Percentiles rank a stretch among this genome's conserved stretches.
Evolutionary conservation across 2,888 invertebrate species (phyloP).

Genomic region (Noctua pronuba): DNA sequence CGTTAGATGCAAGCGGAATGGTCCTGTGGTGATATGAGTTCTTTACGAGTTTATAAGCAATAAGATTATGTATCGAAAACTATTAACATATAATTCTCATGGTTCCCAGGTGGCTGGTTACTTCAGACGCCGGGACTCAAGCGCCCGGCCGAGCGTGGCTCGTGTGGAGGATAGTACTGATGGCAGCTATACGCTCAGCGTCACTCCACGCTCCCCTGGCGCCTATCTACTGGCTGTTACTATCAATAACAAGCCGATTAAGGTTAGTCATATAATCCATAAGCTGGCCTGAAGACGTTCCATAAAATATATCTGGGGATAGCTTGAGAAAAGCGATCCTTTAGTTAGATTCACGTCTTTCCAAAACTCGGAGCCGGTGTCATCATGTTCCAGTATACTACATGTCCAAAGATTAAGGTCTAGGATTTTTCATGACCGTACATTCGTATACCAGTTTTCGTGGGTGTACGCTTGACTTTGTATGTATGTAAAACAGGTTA

Average conservation of each 20-base stretch:
- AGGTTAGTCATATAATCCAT: constrained; percentile 84
- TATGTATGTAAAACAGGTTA: not conserved
- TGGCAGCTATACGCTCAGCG: constrained; percentile 91
- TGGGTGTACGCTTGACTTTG: not conserved
- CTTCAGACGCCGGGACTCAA: constrained; percentile 84
- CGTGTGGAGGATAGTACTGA: constrained; percentile 91
- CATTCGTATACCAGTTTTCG: not conserved
- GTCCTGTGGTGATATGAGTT: not conserved
- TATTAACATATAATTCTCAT: not conserved
- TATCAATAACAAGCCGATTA: constrained; percentile 92
- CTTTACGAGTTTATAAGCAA: not conserved
- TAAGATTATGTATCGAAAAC: not conserved
- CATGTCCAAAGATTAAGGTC: not conserved
- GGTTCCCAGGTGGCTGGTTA: constrained; percentile 87
- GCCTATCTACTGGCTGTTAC: constrained; percentile 91
- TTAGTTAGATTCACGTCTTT: not conserved
- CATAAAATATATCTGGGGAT: no score
- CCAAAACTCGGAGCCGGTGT: not conserved
- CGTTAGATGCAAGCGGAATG: not conserved
- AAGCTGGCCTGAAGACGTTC: not conserved
- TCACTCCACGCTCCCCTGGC: constrained; percentile 92
- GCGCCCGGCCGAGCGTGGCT: constrained; percentile 84
- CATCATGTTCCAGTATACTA: not conserved
- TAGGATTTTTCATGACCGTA: not conserved
- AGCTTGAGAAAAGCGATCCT: no score